Conservation (phyloP, 2,888 invertebrate genomes). For the Plutella xylostella region DNA sequence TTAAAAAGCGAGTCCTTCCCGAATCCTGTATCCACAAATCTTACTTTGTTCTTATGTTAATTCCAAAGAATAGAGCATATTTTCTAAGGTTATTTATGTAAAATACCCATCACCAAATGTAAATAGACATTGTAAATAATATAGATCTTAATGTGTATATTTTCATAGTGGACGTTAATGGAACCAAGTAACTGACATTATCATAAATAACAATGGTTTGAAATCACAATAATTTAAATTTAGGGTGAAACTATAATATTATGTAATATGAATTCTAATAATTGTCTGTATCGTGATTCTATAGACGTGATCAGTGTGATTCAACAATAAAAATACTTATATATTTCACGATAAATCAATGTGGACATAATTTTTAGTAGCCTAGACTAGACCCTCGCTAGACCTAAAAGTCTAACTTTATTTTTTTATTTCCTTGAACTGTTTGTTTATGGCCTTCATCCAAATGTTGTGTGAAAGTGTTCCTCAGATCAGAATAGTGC, state of each 20-base stretch:
- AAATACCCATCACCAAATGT: conserved; percentile 34
- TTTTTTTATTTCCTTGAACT: too few species aligned
- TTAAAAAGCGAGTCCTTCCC: too few species aligned
- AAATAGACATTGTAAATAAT: conserved; percentile 42
- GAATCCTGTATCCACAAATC: too few species aligned
- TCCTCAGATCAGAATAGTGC: too few species aligned
- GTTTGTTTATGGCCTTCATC: too few species aligned
- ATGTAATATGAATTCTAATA: conserved; percentile 3
- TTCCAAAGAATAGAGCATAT: conserved; percentile 21
- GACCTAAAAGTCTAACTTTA: too few species aligned
- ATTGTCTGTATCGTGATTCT: conserved; percentile 20
- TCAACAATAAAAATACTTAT: neutral
- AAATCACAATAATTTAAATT: conserved; percentile 13
- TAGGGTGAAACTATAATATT: conserved; percentile 2
- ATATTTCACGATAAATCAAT: neutral
- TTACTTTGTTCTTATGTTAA: neutral
- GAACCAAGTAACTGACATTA: conserved; percentile 51
- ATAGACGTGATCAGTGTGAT: neutral
- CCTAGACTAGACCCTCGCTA: too few species aligned
- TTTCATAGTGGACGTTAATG: conserved; percentile 65
- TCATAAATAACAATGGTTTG: conserved; percentile 17
- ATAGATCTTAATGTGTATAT: conserved; percentile 56
- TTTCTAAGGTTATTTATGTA: conserved; percentile 30
- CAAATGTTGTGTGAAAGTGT: too few species aligned
- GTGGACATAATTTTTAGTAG: too few species aligned